Evolutionary conservation across 2,797 vertebrate genomes (phyloP), one percentile per base, ranked within the genome.

Genomic region (Myripristis jacobus): DNA sequence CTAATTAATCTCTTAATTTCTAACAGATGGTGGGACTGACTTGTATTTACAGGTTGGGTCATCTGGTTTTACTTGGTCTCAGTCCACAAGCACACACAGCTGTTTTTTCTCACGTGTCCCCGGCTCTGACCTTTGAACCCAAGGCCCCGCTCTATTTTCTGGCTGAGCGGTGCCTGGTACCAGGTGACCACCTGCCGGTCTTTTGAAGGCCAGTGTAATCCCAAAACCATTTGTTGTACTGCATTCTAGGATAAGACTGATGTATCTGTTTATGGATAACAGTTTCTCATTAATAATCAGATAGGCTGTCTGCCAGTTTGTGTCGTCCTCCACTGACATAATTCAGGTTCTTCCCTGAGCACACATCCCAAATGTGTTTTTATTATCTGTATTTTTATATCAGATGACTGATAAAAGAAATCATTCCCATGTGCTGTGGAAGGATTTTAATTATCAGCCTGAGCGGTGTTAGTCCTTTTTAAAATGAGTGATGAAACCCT

Each of bases 51-150:
- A 61, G 41, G 3, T 63, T n/a, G 3, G 34, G 34, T 79, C 66
- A 53, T 59, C 66, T 73, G 66, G 27, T 68, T 77, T 69, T 15
- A 22, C 71, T 75, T 2, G 47, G 27, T 64, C 48, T 77, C 44
- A 18, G 59, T 55, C 71, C 44, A 46, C 64, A 83, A 48, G 1
- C 71, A 59, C 36, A 44, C 43, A 44, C 74, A 78, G 77, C 86
- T 79, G 83, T 79, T 83, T 74, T 67, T 57, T 48, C 56, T 88
- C 82, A 77, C 64, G n/a, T 78, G 69, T 57, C 24, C 18, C 27
- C 15, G 31, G 24, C 38, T 29, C 34, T 67, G 75, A 89, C 81
- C 82, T 85, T 73, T 75, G 64, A 79, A 59, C 76, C 67, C 24
- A 29, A 60, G 54, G 25, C 46, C 12, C 12, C 22, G 66, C 53